A percentile compares a stretch with the other conserved stretches of the same genome.
These are phyloP conservation scores for Casuarius casuarius DNA, from an alignment of 2,113 vertebrate species.

Conservation along the genomic window DNA sequence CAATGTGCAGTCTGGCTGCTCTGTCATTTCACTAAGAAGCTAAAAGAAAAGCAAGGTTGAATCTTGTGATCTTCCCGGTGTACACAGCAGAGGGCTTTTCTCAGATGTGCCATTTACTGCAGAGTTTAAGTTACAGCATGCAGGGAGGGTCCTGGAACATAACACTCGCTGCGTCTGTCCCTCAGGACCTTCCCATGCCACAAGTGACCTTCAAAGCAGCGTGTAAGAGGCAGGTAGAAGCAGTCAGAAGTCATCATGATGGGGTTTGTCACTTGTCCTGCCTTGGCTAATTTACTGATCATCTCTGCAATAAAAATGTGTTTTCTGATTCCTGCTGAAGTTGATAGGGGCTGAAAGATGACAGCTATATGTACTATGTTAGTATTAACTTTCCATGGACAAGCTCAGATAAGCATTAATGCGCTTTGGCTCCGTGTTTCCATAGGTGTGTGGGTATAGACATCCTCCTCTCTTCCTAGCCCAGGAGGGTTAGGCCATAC, in stretches of 20 bases:
- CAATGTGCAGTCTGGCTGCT: not conserved
- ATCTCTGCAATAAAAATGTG: not conserved
- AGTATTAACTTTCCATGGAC: not conserved
- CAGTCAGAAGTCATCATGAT: too few species aligned
- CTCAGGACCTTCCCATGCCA: too few species aligned
- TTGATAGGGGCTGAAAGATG: not conserved
- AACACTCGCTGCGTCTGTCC: not conserved
- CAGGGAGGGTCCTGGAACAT: not conserved
- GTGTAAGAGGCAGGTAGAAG: too few species aligned
- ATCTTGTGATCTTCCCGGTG: not conserved
- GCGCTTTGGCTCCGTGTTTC: not conserved
- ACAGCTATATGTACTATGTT: not conserved
- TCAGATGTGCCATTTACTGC: not conserved
- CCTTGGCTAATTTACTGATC: not conserved
- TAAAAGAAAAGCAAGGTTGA: not conserved
- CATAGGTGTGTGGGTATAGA: not conserved
- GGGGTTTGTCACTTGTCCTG: not conserved
- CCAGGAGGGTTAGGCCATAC: fast-evolving
- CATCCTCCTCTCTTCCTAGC: not conserved
- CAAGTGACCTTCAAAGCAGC: not conserved
- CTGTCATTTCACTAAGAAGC: not conserved
- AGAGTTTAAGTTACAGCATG: not conserved
- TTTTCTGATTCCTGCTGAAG: not conserved
- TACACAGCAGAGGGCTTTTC: not conserved
- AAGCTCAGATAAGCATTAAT: not conserved